Evolutionary conservation across 92 coral and sea anemone genomes (phyloP).

Genomic region (Desmophyllum pertusum): DNA sequence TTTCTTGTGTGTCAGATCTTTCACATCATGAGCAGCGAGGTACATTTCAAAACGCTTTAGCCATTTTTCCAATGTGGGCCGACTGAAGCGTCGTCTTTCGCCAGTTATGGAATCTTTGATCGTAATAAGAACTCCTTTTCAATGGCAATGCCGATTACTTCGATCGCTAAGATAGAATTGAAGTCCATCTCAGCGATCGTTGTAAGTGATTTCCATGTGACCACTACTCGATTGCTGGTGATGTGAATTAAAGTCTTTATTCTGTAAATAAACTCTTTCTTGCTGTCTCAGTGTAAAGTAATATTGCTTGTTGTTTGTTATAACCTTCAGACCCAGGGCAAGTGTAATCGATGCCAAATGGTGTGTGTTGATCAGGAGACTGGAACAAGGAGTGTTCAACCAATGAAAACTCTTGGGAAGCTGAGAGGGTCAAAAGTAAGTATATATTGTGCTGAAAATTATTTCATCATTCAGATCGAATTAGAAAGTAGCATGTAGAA

Average conservation of each 20-base stretch:
- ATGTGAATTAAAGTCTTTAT: no score
- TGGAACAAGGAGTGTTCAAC: slow-evolving; percentile 80
- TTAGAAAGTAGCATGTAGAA: no score
- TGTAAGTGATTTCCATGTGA: no score
- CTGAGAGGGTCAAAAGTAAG: slow-evolving; percentile 80
- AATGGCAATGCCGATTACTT: no score
- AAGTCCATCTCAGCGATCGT: no score
- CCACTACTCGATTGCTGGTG: no score
- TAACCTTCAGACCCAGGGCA: slow-evolving; percentile 75
- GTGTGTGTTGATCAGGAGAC: slow-evolving; percentile 86
- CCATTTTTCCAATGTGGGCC: slow-evolving; percentile 31
- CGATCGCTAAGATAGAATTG: no score
- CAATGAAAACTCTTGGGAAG: slow-evolving; percentile 80
- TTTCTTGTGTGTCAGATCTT: slow-evolving; percentile 9
- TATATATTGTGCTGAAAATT: background rate
- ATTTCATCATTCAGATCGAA: background rate
- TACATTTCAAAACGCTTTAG: slow-evolving; percentile 19
- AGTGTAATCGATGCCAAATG: slow-evolving; percentile 93
- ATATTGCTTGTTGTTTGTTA: background rate
- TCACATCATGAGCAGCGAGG: slow-evolving; percentile 22
- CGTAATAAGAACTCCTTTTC: no score
- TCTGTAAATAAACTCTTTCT: no score
- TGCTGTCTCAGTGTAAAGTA: no score
- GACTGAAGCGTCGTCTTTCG: slow-evolving; percentile 29
- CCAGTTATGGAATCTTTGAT: no score